Evolutionary conservation across 2,113 vertebrate species (phyloP).

Genomic region (Sclerurus mexicanus): DNA sequence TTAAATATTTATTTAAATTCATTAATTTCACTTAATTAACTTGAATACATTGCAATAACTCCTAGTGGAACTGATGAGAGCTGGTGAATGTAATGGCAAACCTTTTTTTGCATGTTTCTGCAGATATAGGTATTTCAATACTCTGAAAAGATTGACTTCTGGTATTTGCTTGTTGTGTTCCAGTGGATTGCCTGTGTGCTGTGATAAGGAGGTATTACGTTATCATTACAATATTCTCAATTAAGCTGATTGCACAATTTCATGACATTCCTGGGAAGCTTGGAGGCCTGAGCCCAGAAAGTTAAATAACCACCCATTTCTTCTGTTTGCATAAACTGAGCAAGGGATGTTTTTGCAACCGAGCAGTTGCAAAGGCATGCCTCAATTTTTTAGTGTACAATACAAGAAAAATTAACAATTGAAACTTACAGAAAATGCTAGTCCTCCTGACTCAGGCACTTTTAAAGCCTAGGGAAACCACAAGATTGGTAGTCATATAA

Average conservation of each 20-base stretch:
- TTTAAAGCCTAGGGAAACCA: neutral
- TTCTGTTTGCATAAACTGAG: neutral
- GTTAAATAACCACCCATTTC: neutral
- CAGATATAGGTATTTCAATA: neutral
- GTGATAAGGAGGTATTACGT: rapidly evolving
- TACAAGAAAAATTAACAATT: neutral
- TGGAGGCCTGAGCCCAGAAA: neutral
- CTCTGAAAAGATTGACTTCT: neutral
- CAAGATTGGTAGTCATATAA: neutral
- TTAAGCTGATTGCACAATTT: neutral
- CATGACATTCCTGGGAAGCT: neutral
- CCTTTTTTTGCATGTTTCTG: neutral
- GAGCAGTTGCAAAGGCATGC: neutral
- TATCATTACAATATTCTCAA: neutral
- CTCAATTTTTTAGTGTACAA: neutral
- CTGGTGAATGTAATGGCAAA: neutral
- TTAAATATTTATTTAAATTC: neutral
- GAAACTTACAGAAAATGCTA: neutral
- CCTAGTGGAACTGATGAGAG: neutral
- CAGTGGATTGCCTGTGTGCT: neutral
- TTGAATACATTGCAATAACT: neutral
- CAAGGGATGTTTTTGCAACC: neutral
- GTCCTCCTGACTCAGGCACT: neutral
- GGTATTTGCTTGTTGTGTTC: neutral
- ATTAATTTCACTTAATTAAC: neutral